These are phyloP conservation scores for Drosophila baimaii DNA, from an alignment of 1,140 invertebrate species.

Conservation along the genomic window DNA sequence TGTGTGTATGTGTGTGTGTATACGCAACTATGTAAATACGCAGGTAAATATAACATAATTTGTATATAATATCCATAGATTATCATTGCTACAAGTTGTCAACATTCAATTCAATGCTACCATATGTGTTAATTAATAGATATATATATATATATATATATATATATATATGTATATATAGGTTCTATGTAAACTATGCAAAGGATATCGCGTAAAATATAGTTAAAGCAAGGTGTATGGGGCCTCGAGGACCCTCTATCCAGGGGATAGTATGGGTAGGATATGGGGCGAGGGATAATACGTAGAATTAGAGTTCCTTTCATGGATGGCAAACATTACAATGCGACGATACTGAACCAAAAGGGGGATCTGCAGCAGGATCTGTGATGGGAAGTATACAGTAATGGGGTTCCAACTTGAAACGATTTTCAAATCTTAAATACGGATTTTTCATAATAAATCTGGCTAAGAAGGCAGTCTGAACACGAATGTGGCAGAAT, in stretches of 20 bases:
- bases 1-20: conserved; percentile 56
- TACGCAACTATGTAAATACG: conserved; percentile 76
- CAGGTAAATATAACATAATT: conserved; percentile 78
- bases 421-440: not conserved
- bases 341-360: conserved; percentile 57
- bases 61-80: conserved; percentile 70
- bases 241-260: conserved; percentile 23
- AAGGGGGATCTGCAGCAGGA: conserved; percentile 8
- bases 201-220: conserved; percentile 69
- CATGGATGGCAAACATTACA: conserved; percentile 77
- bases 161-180: conserved; percentile 47
- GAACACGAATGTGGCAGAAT: not conserved
- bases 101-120: conserved; percentile 80
- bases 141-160: conserved; percentile 48
- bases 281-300: conserved; percentile 21
- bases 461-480: not conserved
- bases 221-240: conserved; percentile 63
- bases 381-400: not conserved
- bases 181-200: conserved; percentile 47
- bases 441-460: not conserved
- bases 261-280: conserved; percentile 10
- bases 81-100: conserved; percentile 71
- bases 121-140: conserved; percentile 61
- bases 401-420: not conserved
- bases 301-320: conserved; percentile 36